phyloP scores from a whole-genome alignment of 2,113 vertebrate species.

The Eurypyga helias region DNA sequence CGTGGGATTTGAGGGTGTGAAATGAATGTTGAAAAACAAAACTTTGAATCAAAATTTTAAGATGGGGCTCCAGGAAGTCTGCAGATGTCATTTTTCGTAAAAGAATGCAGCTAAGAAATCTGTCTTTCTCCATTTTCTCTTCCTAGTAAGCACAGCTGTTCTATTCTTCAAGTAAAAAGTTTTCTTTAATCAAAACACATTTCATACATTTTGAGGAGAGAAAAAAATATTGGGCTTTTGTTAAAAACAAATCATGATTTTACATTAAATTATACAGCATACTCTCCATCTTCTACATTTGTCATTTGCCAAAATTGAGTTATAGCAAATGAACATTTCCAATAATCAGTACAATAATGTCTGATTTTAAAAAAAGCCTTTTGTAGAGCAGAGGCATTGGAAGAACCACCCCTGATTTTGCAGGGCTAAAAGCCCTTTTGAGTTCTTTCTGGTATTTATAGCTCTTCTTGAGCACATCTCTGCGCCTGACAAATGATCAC shows the following conservation, averaged over 20 bases:
- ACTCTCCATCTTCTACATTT: conserved; percentile 22
- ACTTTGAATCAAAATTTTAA: background rate
- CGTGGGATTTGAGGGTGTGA: background rate
- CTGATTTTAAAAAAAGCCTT: conserved; percentile 58
- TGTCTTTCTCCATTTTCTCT: background rate
- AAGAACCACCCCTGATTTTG: background rate
- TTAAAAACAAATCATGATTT: conserved; percentile 36
- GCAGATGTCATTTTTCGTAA: conserved; percentile 34
- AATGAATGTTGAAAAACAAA: background rate
- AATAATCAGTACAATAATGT: conserved; percentile 60
- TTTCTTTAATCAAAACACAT: conserved; percentile 53
- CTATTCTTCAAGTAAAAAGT: conserved; percentile 44
- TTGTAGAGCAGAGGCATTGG: conserved; percentile 8
- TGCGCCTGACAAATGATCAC: background rate
- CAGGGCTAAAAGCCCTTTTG: conserved; percentile 6
- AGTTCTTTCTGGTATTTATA: conserved; percentile 50
- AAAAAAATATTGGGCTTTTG: conserved; percentile 26
- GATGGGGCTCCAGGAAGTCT: background rate
- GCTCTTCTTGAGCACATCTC: background rate
- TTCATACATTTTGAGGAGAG: conserved; percentile 2
- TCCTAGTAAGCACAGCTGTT: conserved; percentile 58
- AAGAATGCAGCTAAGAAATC: conserved; percentile 37
- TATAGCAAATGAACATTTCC: conserved; percentile 58
- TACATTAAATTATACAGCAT: conserved; percentile 40
- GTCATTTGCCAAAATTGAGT: conserved; percentile 59